phyloP scores from a whole-genome alignment of 2,113 vertebrate species.

The Pygoscelis antarcticus region DNA sequence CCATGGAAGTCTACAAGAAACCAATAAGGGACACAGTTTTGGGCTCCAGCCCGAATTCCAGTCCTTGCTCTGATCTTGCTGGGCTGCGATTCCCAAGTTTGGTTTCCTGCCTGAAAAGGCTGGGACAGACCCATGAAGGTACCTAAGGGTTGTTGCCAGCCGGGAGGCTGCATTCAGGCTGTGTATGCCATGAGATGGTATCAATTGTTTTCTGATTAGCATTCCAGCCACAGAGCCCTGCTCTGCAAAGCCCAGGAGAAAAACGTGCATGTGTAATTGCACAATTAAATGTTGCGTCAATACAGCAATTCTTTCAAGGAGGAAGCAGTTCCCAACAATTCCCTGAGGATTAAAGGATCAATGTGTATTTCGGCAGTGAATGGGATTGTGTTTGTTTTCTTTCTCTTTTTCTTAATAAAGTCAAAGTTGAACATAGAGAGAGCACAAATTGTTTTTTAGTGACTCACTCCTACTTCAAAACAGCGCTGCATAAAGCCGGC shows the following conservation, averaged over 20 bases:
- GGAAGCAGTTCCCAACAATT: not conserved
- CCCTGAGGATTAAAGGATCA: constrained; percentile 45
- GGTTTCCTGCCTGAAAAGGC: not conserved
- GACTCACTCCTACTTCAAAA: constrained; percentile 68
- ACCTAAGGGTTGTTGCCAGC: not conserved
- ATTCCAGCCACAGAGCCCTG: constrained; percentile 10
- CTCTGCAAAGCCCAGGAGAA: not conserved
- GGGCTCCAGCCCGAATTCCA: not conserved
- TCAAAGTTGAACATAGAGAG: constrained; percentile 46
- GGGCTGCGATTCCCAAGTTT: not conserved
- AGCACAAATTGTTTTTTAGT: constrained; percentile 63
- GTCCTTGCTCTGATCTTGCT: not conserved
- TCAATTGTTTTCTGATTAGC: not conserved
- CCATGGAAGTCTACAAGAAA: not conserved
- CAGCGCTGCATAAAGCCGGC: not conserved
- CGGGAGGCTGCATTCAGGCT: not conserved
- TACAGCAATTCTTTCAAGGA: not conserved
- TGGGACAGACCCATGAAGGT: not conserved
- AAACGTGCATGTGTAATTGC: not conserved
- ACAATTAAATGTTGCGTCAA: not conserved
- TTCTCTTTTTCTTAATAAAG: constrained; percentile 55
- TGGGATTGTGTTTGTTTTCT: constrained; percentile 43
- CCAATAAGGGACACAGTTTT: not conserved
- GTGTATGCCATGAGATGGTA: not conserved
- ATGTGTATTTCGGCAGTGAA: not conserved